Conservation (phyloP, 1,140 invertebrate species). For the Cydia pomonella region DNA sequence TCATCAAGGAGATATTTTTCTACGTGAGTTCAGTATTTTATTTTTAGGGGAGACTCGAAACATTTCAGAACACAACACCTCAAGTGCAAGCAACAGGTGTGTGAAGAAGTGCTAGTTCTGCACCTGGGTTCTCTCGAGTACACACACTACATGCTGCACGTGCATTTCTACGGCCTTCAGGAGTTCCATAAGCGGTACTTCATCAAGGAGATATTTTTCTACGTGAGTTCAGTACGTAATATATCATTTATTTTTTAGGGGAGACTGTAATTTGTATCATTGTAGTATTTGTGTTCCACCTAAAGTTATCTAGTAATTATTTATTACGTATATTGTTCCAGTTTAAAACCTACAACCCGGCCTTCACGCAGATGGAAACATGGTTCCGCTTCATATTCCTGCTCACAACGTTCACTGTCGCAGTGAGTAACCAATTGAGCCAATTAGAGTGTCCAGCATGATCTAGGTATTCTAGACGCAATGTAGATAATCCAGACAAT, state of each 20-base stretch:
- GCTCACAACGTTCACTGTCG: conserved; percentile 91
- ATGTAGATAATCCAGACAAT: neutral
- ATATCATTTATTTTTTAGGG: too few species aligned
- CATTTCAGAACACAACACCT: conserved; percentile 88
- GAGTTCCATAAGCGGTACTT: conserved; percentile 91
- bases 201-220: conserved; percentile 93
- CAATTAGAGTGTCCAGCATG: conserved; percentile 5
- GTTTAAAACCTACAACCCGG: conserved; percentile 98
- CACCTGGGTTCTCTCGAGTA: conserved; percentile 96
- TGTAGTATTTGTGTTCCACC: too few species aligned
- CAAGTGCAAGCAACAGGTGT: conserved; percentile 89
- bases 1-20: conserved; percentile 92
- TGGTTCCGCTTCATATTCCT: conserved; percentile 98
- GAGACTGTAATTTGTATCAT: too few species aligned
- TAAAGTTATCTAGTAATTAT: too few species aligned
- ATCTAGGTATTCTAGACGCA: neutral
- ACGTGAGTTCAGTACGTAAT: conserved; percentile 85
- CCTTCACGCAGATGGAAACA: conserved; percentile 97
- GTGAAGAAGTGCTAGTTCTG: conserved; percentile 93
- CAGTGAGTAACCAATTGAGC: conserved; percentile 85
- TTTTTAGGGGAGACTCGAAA: neutral
- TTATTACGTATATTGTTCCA: conserved; percentile 76
- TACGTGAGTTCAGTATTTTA: conserved; percentile 86
- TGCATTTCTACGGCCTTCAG: conserved; percentile 92
- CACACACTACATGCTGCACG: conserved; percentile 92